These are phyloP conservation scores for Drosophila tropicalis DNA, from an alignment of 1,140 invertebrate genomes.

Conservation along the genomic window DNA sequence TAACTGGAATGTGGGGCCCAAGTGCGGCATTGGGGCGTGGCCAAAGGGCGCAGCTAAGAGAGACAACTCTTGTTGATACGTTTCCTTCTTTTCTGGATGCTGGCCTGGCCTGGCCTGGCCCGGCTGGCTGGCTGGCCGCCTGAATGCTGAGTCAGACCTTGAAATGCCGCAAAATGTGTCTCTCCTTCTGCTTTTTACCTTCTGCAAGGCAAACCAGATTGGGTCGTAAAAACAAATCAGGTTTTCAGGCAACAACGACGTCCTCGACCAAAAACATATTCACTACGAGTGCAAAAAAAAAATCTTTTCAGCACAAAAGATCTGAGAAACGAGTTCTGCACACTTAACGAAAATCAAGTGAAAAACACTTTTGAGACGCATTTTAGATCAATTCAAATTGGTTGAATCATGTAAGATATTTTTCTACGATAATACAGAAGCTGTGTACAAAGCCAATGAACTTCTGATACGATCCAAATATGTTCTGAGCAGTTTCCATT, in stretches of 20 bases:
- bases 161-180: conserved; percentile 75
- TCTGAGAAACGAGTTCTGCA: conserved; percentile 52
- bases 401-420: too few species aligned
- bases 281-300: conserved; percentile 48
- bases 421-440: too few species aligned
- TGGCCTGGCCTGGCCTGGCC: not conserved
- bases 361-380: too few species aligned
- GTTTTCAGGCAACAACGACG: conserved; percentile 66
- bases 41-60: conserved; percentile 64
- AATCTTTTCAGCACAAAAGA: conserved; percentile 13
- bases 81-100: conserved; percentile 24
- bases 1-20: conserved; percentile 75
- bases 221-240: conserved; percentile 53
- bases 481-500: too few species aligned
- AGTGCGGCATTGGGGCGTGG: conserved; percentile 37
- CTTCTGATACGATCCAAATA: too few species aligned
- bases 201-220: conserved; percentile 76
- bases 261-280: conserved; percentile 68
- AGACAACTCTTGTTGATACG: conserved; percentile 29
- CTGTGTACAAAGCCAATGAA: too few species aligned
- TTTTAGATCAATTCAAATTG: too few species aligned
- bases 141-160: conserved; percentile 74
- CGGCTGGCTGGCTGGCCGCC: not conserved
- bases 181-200: conserved; percentile 13
- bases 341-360: conserved; percentile 1